Evolutionary conservation across 2,888 invertebrate species (phyloP), one percentile per base, ranked within the genome.

Genomic region (Nycteola revayana): DNA sequence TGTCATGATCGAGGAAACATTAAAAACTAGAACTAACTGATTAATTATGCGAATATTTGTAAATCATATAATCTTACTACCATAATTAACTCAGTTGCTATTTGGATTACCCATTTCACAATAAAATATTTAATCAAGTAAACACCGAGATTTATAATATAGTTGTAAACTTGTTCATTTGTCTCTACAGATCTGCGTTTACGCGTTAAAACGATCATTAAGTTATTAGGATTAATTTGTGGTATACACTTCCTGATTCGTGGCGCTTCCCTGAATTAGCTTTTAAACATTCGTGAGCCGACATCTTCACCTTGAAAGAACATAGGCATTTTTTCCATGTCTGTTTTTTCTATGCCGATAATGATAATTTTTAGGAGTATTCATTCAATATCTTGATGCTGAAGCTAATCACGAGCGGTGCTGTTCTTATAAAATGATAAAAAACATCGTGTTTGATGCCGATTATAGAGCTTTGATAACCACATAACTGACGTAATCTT

Each of bases 231-330:
- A 65, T 66, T 72, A 75, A 65, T 70, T 74, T 71, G 62, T 65
- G 58, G 56, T 54, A 57, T 47, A 54, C 49, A 76, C 75, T 85
- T 85, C 83, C 84, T 82, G 68, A 54, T 78, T 75, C 66, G 63
- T 63, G 66, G 67, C 62, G 76, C 81, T 83, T 81, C 78, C 80
- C 83, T 82, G 71, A 79, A 73, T 74, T 68, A 60, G 68, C 72
- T 75, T 72, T 71, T 70, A 71, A 74, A 60, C 63, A 60, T 74
- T 80, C 75, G 78, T 80, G 79, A 66, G 70, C 67, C 70, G 69
- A 75, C 81, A 65, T 82, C 78, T 77, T 85, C 69, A 83, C 85
- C 85, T 86, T 86, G 85, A 77, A 64, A 67, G 67, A 76, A 71
- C 73, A 73, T 73, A 74, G 68, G 65, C 55, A 61, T 73, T 84